Base-by-base conservation (phyloP, 2,113 vertebrate genomes). In the Clarias batrachus region DNA sequence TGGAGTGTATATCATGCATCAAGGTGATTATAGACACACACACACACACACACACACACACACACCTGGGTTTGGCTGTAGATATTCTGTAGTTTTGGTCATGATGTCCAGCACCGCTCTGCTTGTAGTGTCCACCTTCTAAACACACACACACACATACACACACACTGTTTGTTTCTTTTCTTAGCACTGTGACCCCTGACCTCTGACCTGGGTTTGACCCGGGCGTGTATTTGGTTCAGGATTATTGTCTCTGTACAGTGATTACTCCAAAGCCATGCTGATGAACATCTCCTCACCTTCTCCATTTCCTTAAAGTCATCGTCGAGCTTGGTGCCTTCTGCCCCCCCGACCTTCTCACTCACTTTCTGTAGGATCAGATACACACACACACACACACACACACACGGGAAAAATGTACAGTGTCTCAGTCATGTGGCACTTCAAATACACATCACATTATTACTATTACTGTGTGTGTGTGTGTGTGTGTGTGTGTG, bases 291-390 rank as follows among this genome's bases (percentile, higher is more conserved):
- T 25, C 33, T 74, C 2, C 48, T 77, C 63, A 88, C 88, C 85
- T 89, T 89, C 59, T 89, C 88, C 88, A 89, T 89, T 66, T 89
- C 88, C 74, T 89, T 89, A 37, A 89, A 89, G 60, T 89, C 88
- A 89, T 89, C 85, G 10, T 89, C 88, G 3, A 89, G 85, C 63
- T 89, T 89, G 30, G 88, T 89, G 21, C 88, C 88, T 77, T 89
- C 88, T 33, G 88, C 88, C 54, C 88, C 88, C 71, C 88, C 88
- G 8, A 89, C 88, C 88, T 84, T 89, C 85, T 89, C 88, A 87
- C 88, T 89, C 54, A 89, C 88, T 85, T 89, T 88, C 81, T 84
- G 71, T 60, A 73, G 65, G 54, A 17, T 12, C 87, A 79, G 23
- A 70, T 63, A 52, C 73, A 83, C 62, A 87, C 80, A 78, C 71